phyloP scores from a whole-genome alignment of 2,113 vertebrate genomes.

The Urocolius indicus region DNA sequence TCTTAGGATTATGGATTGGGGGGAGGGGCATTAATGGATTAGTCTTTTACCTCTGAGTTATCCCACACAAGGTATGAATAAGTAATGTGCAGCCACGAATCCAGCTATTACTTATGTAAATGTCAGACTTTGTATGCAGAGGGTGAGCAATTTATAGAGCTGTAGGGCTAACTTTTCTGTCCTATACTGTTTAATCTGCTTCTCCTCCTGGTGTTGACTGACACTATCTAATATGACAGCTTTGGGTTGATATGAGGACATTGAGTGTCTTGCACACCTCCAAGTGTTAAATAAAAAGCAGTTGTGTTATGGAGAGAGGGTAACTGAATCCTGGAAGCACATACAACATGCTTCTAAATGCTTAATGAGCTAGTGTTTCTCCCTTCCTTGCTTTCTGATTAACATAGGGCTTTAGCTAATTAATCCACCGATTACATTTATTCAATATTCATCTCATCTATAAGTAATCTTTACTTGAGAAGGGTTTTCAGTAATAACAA shows the following conservation, averaged over 20 bases:
- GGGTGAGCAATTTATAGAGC: background rate
- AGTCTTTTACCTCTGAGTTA: conserved; percentile 17
- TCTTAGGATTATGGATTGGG: background rate
- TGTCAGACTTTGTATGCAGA: background rate
- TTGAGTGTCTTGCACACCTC: background rate
- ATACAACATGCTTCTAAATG: conserved; percentile 56
- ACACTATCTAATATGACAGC: background rate
- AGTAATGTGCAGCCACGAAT: background rate
- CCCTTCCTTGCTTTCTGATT: conserved; percentile 62
- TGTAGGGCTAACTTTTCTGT: background rate
- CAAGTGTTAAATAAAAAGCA: conserved; percentile 65
- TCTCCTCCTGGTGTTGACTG: background rate
- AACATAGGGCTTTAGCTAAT: conserved; percentile 67
- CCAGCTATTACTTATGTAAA: conserved; percentile 37
- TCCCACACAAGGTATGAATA: conserved; percentile 25
- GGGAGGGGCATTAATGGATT: conserved; percentile 8
- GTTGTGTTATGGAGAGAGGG: conserved; percentile 53
- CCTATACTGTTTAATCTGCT: background rate
- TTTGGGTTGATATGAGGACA: background rate
- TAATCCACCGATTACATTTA: conserved; percentile 64
- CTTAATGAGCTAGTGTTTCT: conserved; percentile 69
- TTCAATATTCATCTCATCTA: conserved; percentile 58
- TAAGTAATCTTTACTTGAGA: conserved; percentile 51
- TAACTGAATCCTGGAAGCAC: conserved; percentile 57
- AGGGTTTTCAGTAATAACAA: background rate